Evolutionary conservation across 2,113 vertebrate species (phyloP).

Genomic region (Chamaea fasciata): DNA sequence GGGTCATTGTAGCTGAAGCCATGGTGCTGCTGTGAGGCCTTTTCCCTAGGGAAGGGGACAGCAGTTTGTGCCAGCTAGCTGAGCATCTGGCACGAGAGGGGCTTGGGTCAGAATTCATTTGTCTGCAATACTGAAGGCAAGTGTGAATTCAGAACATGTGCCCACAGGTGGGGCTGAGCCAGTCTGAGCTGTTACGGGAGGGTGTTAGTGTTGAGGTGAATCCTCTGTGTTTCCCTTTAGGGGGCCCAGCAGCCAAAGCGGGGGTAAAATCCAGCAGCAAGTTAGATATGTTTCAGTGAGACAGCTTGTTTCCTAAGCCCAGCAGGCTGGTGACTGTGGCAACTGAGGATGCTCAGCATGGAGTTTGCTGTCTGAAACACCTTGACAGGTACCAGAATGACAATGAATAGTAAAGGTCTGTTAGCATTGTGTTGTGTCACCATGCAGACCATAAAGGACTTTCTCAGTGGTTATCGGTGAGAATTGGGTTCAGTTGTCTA

Average conservation of each 20-base stretch:
- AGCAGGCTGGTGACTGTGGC: neutral
- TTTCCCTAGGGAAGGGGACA: neutral
- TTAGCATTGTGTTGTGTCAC: neutral
- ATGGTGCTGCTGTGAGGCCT: accelerated
- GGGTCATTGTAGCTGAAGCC: neutral
- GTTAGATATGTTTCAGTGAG: neutral
- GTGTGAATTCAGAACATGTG: neutral
- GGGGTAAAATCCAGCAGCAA: neutral
- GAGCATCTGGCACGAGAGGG: neutral
- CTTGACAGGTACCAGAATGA: neutral
- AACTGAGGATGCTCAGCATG: neutral
- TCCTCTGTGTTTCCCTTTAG: neutral
- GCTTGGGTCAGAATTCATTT: neutral
- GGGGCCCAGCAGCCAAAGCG: accelerated
- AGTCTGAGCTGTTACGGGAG: neutral
- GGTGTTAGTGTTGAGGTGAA: neutral
- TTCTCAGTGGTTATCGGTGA: neutral
- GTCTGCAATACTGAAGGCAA: neutral
- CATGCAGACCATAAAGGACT: neutral
- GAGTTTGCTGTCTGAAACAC: neutral
- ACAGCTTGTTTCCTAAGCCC: neutral
- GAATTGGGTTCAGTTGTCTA: neutral
- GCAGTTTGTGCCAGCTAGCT: neutral
- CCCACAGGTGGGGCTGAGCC: neutral
- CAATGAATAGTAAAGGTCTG: neutral